A percentile compares a stretch with the other conserved stretches of the same genome.
phyloP scores from a whole-genome alignment of 2,797 vertebrate species.

The Crypturellus tataupa region DNA sequence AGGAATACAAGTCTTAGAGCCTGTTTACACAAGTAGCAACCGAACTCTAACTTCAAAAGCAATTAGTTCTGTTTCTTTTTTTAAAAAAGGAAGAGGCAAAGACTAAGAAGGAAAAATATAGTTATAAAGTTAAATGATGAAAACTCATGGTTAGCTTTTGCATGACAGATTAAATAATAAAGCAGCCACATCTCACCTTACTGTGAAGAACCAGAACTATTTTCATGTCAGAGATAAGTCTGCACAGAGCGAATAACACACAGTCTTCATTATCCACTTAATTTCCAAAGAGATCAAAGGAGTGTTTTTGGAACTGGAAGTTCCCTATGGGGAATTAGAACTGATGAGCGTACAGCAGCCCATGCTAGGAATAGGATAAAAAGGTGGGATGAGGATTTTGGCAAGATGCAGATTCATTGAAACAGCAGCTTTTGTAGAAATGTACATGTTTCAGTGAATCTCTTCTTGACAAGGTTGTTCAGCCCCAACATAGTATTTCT shows the following conservation, averaged over 20 bases:
- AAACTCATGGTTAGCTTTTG: not conserved
- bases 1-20: not conserved
- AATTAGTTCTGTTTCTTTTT: not conserved
- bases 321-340: not conserved
- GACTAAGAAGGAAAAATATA: rapidly evolving
- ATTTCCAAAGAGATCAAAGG: not conserved
- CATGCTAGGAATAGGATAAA: not conserved
- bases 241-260: not conserved
- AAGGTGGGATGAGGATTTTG: not conserved
- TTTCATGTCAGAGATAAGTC: not conserved
- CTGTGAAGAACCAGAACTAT: not conserved
- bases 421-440: rapidly evolving
- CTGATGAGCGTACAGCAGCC: not conserved
- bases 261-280: not conserved
- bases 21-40: not conserved
- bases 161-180: not conserved
- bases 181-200: not conserved
- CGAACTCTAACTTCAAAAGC: not conserved
- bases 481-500: not conserved
- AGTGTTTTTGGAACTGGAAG: not conserved
- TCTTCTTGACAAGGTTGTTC: not conserved
- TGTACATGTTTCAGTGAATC: not conserved
- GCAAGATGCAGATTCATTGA: not conserved
- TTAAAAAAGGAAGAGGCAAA: rapidly evolving
- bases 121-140: not conserved